Percentiles rank a stretch among this genome's conserved stretches.
Evolutionary conservation across 2,113 vertebrate genomes (phyloP).

Genomic region (Pongo abelii): DNA sequence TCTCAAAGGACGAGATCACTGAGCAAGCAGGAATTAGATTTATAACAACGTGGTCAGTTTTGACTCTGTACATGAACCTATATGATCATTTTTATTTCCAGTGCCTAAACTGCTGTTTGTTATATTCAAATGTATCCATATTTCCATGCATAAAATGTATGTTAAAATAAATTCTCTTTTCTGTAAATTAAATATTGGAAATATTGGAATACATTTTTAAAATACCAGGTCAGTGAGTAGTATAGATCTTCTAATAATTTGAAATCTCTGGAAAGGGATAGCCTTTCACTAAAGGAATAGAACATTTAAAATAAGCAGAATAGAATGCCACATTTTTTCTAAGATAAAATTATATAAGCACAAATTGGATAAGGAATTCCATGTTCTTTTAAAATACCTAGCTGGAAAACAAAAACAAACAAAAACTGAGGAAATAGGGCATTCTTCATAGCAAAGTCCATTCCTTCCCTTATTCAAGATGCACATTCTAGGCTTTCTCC

Average conservation of each 20-base stretch:
- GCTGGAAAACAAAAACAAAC: background rate
- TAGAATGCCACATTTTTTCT: background rate
- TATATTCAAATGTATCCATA: background rate
- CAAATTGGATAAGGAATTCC: background rate
- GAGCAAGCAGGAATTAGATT: background rate
- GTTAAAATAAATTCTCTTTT: background rate
- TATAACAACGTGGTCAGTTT: background rate
- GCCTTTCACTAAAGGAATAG: background rate
- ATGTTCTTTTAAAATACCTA: background rate
- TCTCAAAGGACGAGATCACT: background rate
- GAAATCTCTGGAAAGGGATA: background rate
- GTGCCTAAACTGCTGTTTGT: background rate
- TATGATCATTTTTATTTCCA: background rate
- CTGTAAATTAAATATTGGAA: background rate
- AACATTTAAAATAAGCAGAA: background rate
- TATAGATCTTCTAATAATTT: background rate
- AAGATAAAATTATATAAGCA: background rate
- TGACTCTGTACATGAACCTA: background rate
- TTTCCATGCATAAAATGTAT: background rate
- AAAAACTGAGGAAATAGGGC: background rate
- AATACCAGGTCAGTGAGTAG: background rate
- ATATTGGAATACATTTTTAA: background rate
- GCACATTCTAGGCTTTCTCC: constrained; percentile 72
- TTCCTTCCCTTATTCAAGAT: constrained; percentile 68
- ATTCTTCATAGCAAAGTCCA: constrained; percentile 72